Evolutionary conservation across 2,113 vertebrate genomes (phyloP).

Genomic region (Heterochromis multidens): DNA sequence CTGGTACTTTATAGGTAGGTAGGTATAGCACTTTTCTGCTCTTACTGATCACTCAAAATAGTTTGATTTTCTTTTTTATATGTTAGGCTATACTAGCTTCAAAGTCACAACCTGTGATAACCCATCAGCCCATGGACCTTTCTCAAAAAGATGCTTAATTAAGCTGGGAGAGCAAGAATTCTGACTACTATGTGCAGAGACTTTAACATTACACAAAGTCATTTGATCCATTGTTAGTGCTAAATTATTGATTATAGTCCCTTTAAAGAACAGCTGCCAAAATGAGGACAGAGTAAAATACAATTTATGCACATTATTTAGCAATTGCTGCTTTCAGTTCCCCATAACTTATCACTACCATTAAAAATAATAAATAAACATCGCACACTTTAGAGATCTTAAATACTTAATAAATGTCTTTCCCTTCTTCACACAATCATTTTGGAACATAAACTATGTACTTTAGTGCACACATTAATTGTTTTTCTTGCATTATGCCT

Average conservation of each 20-base stretch:
- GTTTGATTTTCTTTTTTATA: no score
- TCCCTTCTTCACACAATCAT: not conserved
- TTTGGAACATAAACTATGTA: not conserved
- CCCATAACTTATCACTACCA: not conserved
- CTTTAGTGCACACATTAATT: not conserved
- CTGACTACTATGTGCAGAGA: not conserved
- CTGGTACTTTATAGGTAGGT: no score
- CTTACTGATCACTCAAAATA: no score
- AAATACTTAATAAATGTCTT: not conserved
- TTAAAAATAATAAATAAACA: not conserved
- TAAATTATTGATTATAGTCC: not conserved
- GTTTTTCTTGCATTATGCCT: not conserved
- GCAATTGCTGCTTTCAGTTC: not conserved
- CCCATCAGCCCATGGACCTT: not conserved
- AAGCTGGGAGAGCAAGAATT: not conserved
- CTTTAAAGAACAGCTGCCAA: not conserved
- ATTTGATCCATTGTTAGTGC: not conserved
- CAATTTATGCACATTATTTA: not conserved
- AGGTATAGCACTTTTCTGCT: no score
- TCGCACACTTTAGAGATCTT: not conserved
- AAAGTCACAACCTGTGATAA: not conserved
- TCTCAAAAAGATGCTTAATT: not conserved
- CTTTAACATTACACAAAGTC: no score
- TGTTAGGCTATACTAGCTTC: not conserved
- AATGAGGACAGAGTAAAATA: not conserved